A percentile compares a stretch with the other conserved stretches of the same genome.
These are phyloP conservation scores for Gambusia holbrooki DNA, from an alignment of 2,113 vertebrate species.

Conservation along the genomic window DNA sequence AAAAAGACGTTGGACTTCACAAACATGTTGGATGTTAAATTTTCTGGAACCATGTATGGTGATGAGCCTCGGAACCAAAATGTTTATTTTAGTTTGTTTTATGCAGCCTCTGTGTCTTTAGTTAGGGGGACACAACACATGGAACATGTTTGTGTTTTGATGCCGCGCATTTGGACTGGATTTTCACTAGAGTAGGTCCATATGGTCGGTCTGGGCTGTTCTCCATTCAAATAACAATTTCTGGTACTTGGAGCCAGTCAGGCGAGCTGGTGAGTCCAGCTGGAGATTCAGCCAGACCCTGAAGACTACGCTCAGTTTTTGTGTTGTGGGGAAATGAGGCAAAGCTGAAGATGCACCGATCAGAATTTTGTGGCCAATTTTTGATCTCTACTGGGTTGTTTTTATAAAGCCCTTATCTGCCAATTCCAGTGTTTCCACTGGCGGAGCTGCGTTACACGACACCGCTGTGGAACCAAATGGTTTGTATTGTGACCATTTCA, in stretches of 20 bases:
- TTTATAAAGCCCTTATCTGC: no score
- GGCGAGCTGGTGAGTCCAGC: slow-evolving; percentile 33
- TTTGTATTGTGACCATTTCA: no score
- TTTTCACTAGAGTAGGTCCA: slow-evolving; percentile 51
- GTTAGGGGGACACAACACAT: slow-evolving; percentile 25
- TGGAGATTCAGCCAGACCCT: slow-evolving; percentile 37
- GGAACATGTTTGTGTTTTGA: slow-evolving; percentile 9
- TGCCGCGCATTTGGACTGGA: slow-evolving; percentile 38
- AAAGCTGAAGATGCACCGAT: neutral
- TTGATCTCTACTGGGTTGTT: no score
- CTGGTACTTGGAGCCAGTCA: slow-evolving; percentile 50
- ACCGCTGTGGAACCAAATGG: no score
- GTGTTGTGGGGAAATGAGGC: slow-evolving; percentile 17
- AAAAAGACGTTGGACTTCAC: neutral
- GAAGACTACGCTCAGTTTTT: slow-evolving; percentile 22
- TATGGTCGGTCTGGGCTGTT: slow-evolving; percentile 60
- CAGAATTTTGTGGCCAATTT: neutral
- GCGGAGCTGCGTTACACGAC: no score
- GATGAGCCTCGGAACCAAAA: neutral
- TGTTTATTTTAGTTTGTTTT: slow-evolving; percentile 7
- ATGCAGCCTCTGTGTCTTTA: slow-evolving; percentile 13
- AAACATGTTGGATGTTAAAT: neutral
- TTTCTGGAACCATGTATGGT: neutral
- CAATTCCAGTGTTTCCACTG: no score
- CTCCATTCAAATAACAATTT: slow-evolving; percentile 45